Evolutionary conservation across 2,888 invertebrate genomes (phyloP), one percentile per base, ranked within the genome.

Genomic region (Cremastinae sp.): DNA sequence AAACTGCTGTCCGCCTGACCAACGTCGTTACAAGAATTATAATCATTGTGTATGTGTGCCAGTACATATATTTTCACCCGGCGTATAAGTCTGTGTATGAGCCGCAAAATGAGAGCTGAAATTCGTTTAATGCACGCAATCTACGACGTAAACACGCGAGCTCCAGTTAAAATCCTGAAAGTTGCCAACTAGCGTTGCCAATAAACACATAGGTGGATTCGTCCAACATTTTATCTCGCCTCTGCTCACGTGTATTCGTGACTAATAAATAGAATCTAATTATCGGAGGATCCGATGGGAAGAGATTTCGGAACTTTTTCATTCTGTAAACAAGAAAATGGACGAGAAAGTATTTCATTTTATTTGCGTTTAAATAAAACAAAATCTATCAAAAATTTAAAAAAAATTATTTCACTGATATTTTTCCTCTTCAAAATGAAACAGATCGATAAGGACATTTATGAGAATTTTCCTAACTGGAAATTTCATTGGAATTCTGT

Each of bases 21-120:
- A 22, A 49, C 49, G 55, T 39, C 61, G 20, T 61, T 62, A 62
- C 53, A 56, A 39, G 55, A 68, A 74, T 74, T 74, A 68, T 74
- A 74, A 74, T 74, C 22, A 45, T 53, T 20, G 41, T 43, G 22
- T 55, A n/a, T 14, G 16, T 37, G 53, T 65, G 43, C 18, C 35
- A 35, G 10, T n/a, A n/a, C 16, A 35, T 1, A 8, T 35, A 8
- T 10, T 10, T 18, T n/a, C n/a, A 39, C 20, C 12, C 43, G 43
- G 28, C 28, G 28, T 28, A 28, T 28, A 3, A 10, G 53, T 16
- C 8, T 28, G 28, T 43, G 37, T n/a, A 10, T 12, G 14, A 20
- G 43, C 62, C 55, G 37, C 61, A 61, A 70, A 62, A 62, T 53
- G 53, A 70, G 70, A 28, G 51, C 41, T 22, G 10, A 61, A 66